Evolutionary conservation across 2,113 vertebrate genomes (phyloP), one percentile per base, ranked within the genome.

Genomic region (Zapornia atra): DNA sequence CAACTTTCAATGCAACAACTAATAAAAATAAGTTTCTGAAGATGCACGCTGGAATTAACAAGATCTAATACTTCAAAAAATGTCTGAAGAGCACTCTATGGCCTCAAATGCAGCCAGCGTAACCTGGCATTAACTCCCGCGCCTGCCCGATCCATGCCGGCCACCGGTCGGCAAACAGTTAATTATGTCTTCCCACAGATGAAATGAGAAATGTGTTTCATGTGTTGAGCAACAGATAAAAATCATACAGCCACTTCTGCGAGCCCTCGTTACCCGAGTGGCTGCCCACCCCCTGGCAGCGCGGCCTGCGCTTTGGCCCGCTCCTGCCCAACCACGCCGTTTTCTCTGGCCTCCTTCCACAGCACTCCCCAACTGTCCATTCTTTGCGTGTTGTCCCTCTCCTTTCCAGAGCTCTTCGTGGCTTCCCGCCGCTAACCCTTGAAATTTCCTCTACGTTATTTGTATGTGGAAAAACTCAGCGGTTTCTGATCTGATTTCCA

Each of bases 131-230:
- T 8, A 48, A 60, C 31, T 59, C 71, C 51, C n/a, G 13, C 15
- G n/a, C 60, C 60, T 28, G 34, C 11, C 69, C 28, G 21, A 60
- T 5, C 11, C 4, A 42, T 17, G 34, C 12, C 65, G 46, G 51
- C 71, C 1, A 1, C 33, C 0, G 0, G 19, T 0, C 0, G 6
- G 34, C 25, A 77, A 71, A 60, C 80, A 75, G n/a, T 20, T 86
- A 1, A 1, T 21, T 61, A n/a, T 61, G 79, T 46, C 36, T 57
- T 59, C n/a, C n/a, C 22, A 9, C 0, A 65, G 10, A 61, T 24
- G 15, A 72, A 94, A 18, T 2, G 11, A 92, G 61, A 94, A 71
- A 84, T 3, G 1, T 28, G 42, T 59, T 64, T 87, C 44, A 15
- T 29, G 8, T 25, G 50, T 8, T 22, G 26, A 51, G 68, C 40